phyloP scores from a whole-genome alignment of 2,888 invertebrate species.

The Cryptocheilus praepositus region DNA sequence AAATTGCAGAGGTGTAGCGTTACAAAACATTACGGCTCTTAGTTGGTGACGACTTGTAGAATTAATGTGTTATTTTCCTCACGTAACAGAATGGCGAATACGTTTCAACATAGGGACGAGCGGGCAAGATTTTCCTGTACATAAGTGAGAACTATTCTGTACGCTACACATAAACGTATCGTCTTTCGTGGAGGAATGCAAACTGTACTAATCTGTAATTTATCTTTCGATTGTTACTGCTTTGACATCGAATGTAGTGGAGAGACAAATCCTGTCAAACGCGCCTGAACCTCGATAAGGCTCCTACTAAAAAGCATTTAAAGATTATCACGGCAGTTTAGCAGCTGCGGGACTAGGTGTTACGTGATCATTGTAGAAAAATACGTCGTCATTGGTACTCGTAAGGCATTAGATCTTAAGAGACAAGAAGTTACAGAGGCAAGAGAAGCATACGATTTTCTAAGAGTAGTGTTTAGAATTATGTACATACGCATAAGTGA shows the following conservation, averaged over 20 bases:
- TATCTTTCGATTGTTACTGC: conserved; percentile 28
- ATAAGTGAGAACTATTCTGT: too few species aligned
- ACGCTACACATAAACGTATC: too few species aligned
- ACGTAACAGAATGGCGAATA: too few species aligned
- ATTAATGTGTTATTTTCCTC: too few species aligned
- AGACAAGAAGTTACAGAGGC: conserved; percentile 28
- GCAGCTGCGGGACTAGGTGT: conserved; percentile 27
- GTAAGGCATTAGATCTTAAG: conserved; percentile 34
- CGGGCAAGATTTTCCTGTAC: too few species aligned
- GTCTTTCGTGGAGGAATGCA: too few species aligned
- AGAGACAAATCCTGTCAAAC: conserved; percentile 16
- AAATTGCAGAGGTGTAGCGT: too few species aligned
- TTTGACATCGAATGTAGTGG: conserved; percentile 31
- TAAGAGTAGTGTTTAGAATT: conserved; percentile 33
- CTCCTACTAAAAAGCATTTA: conserved; percentile 25
- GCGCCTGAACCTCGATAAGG: conserved; percentile 18
- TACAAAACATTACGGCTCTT: too few species aligned
- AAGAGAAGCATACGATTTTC: conserved; percentile 35
- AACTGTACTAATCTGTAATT: neutral
- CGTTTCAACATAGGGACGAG: too few species aligned
- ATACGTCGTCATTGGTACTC: conserved; percentile 21
- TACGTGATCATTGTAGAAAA: conserved; percentile 38
- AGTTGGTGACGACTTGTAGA: too few species aligned
- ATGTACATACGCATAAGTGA: conserved; percentile 45
- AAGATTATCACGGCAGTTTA: conserved; percentile 21